These are phyloP conservation scores for Cricetomys ansorgei DNA, from an alignment of 2,113 vertebrate species.

Conservation along the genomic window DNA sequence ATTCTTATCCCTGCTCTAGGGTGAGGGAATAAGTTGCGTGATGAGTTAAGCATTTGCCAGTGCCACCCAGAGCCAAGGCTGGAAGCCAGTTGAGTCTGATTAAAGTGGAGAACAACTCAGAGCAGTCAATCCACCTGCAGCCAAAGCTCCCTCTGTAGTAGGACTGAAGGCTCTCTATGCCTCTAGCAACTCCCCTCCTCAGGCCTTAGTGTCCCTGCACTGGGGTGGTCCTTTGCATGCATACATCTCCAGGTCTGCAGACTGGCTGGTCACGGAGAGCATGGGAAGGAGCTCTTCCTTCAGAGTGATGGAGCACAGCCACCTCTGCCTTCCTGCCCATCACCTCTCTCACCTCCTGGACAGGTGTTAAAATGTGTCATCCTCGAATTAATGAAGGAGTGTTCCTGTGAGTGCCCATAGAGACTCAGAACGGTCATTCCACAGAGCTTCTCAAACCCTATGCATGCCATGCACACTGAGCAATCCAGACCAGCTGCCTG, in stretches of 20 bases:
- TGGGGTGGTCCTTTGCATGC: not conserved
- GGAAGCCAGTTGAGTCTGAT: not conserved
- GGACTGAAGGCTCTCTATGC: rapidly evolving
- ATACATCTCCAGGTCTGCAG: not conserved
- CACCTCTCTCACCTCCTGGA: not conserved
- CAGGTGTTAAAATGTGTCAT: conserved; percentile 19
- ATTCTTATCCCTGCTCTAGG: not conserved
- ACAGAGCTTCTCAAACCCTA: conserved; percentile 61
- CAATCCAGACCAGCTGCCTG: conserved; percentile 65
- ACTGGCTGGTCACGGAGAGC: too few species aligned
- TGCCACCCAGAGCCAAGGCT: not conserved
- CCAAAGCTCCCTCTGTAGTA: rapidly evolving
- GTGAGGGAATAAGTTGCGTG: not conserved
- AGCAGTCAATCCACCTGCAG: not conserved
- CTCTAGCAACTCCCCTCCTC: not conserved
- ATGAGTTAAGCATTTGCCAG: not conserved
- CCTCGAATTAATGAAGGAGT: not conserved
- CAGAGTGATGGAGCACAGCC: too few species aligned
- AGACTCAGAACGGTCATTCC: conserved; percentile 11
- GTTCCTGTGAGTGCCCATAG: not conserved
- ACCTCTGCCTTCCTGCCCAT: not conserved
- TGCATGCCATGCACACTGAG: conserved; percentile 45
- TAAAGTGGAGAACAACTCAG: too few species aligned
- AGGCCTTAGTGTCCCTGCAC: not conserved
- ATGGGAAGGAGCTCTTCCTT: not conserved